Base-by-base conservation (phyloP, 2,113 vertebrate species). In the Ammodytes dubius region DNA sequence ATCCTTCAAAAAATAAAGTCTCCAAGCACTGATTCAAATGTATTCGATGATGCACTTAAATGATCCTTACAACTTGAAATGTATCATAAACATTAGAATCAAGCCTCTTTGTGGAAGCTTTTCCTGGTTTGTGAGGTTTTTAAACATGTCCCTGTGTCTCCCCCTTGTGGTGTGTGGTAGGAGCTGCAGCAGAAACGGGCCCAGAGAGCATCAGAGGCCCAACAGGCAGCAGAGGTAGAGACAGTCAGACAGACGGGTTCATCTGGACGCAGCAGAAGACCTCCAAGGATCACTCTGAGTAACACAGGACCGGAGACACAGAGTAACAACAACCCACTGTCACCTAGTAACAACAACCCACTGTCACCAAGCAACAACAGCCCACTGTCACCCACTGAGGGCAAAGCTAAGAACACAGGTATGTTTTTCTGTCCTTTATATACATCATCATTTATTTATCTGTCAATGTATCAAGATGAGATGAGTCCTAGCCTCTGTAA, bases 101-200 rank as follows among this genome's bases (percentile, higher is more conserved):
- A 12, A 13, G n/a, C 17, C 7, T 60, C 12, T 37, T 1, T 27
- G 43, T 43, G 3, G 14, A 6, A 1, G 7, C 17, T 15, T 17
- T 27, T 2, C 1, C 19, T 19, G 17, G 3, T 17, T 4, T 12
- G 3, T 17, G 45, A n/a, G 57, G 19, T 11, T 5, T 12, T 19
- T 2, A 0, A 11, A 7, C 39, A 5, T 5, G 35, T 3, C 57
- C 5, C 7, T 7, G 2, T 57, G 83, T 87, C 77, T 83, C 80
- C 83, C 84, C 8, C 91, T 92, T 70, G 17, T 84, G 90, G 67
- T 40, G 49, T 14, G 47, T 52, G 0, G 0, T 73, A 99, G 98
- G 97, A 99, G 66, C 94, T 99, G 87, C 96, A 98, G 69, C 96
- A 97, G 91, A 97, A 96, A 85, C 93, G 97, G 67, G 93, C 95